These are phyloP conservation scores for Enoplosus armatus DNA, from an alignment of 2,797 vertebrate species.

Conservation along the genomic window DNA sequence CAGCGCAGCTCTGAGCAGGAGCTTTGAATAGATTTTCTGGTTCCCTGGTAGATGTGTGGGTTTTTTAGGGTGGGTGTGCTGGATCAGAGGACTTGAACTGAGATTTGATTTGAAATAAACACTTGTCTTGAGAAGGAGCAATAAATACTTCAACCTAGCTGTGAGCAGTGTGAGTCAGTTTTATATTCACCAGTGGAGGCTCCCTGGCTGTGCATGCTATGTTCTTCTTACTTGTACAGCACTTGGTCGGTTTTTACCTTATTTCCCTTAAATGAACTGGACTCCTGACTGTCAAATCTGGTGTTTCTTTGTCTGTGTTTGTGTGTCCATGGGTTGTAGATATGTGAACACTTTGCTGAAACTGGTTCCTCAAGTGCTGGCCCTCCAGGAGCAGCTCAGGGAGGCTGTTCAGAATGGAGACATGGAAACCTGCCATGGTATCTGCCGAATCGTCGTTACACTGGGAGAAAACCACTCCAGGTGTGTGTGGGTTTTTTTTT, in stretches of 20 bases:
- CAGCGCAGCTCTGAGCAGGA: conserved; percentile 45
- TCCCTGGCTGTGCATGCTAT: conserved; percentile 9
- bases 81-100: conserved; percentile 54
- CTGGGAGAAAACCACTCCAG: conserved; percentile 98
- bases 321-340: conserved; percentile 76
- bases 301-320: conserved; percentile 25
- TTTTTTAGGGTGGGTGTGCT: conserved; percentile 62
- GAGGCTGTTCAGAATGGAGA: conserved; percentile 97
- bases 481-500: conserved; percentile 74
- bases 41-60: conserved; percentile 56
- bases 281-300: conserved; percentile 4
- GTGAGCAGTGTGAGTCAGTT: conserved; percentile 50
- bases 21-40: conserved; percentile 66
- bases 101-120: conserved; percentile 64
- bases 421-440: conserved; percentile 98
- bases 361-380: conserved; percentile 94
- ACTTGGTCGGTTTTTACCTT: neutral
- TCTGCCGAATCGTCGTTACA: conserved; percentile 96
- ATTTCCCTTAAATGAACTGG: neutral
- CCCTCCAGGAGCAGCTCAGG: conserved; percentile 95
- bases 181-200: conserved; percentile 8
- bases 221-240: neutral
- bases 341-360: conserved; percentile 98
- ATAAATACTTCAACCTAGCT: conserved; percentile 54
- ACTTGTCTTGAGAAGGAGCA: conserved; percentile 53